Percentiles rank a stretch among this genome's conserved stretches.
phyloP scores from a whole-genome alignment of 2,113 vertebrate genomes.

The Athene noctua region DNA sequence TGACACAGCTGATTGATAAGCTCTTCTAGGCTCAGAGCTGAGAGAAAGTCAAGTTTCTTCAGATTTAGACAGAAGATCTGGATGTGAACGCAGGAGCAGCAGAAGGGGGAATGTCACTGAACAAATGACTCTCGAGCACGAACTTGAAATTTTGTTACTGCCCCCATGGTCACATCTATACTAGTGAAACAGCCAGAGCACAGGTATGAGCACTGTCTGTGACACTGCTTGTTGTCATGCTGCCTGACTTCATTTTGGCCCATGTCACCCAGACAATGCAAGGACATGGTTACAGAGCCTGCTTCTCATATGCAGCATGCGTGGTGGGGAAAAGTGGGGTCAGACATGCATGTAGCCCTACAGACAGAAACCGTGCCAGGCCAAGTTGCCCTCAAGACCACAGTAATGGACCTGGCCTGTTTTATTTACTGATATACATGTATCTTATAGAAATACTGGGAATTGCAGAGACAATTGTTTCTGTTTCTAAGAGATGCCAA shows the following conservation, averaged over 20 bases:
- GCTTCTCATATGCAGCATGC: not conserved
- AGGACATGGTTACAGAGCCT: not conserved
- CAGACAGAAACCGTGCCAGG: not conserved
- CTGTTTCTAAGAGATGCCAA: not conserved
- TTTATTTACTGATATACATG: not conserved
- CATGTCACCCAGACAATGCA: not conserved
- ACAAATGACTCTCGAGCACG: fast-evolving
- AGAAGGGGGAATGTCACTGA: not conserved
- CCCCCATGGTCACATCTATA: fast-evolving
- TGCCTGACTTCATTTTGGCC: not conserved
- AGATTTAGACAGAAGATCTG: not conserved
- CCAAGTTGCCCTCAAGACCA: not conserved
- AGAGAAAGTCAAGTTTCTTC: not conserved
- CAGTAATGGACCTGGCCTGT: not conserved
- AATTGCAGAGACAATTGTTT: not conserved
- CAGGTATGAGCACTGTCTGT: not conserved
- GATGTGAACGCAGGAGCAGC: not conserved
- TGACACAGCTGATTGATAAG: not conserved
- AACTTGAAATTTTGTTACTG: not conserved
- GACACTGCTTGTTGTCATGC: fast-evolving
- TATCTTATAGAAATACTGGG: not conserved
- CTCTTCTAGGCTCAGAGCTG: not conserved
- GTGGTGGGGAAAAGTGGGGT: not conserved
- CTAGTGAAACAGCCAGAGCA: not conserved
- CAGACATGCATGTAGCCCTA: fast-evolving